Conservation (phyloP, 2,113 vertebrate genomes). For the Hydrochoerus hydrochaeris region DNA sequence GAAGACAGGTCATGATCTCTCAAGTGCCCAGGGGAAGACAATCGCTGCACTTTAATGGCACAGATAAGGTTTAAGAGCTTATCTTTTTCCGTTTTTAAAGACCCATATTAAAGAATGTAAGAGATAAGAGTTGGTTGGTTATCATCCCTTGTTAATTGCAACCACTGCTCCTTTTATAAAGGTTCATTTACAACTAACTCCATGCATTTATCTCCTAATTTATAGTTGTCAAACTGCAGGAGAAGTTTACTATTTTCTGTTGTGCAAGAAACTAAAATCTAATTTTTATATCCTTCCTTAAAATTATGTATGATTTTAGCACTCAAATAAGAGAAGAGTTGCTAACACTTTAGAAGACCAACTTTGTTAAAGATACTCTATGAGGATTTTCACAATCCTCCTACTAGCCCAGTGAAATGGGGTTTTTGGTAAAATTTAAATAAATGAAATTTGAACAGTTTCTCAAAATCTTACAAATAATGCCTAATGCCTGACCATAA, state of each 20-base stretch:
- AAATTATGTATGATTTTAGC: background rate
- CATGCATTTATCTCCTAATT: slow-evolving; percentile 29
- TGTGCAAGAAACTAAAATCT: background rate
- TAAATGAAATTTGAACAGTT: background rate
- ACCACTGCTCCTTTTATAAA: slow-evolving; percentile 34
- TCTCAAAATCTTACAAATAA: background rate
- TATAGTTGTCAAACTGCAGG: background rate
- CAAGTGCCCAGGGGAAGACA: background rate
- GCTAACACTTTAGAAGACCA: background rate
- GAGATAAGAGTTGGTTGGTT: slow-evolving; percentile 32
- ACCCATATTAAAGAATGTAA: slow-evolving; percentile 47
- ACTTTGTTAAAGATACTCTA: background rate
- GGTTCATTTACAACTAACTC: background rate
- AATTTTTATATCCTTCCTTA: slow-evolving; percentile 13
- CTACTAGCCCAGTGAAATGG: background rate
- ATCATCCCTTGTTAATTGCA: slow-evolving; percentile 45
- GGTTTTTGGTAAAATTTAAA: background rate
- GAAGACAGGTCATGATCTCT: background rate
- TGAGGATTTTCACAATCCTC: background rate
- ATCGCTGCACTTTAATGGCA: background rate
- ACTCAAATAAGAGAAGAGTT: background rate
- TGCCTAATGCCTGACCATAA: background rate
- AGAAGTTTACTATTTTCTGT: slow-evolving; percentile 31
- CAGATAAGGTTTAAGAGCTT: slow-evolving; percentile 27
- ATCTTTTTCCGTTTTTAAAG: background rate